Evolutionary conservation across 2,113 vertebrate genomes (phyloP), one percentile per base, ranked within the genome.

Genomic region (Atlantisia rogersi): DNA sequence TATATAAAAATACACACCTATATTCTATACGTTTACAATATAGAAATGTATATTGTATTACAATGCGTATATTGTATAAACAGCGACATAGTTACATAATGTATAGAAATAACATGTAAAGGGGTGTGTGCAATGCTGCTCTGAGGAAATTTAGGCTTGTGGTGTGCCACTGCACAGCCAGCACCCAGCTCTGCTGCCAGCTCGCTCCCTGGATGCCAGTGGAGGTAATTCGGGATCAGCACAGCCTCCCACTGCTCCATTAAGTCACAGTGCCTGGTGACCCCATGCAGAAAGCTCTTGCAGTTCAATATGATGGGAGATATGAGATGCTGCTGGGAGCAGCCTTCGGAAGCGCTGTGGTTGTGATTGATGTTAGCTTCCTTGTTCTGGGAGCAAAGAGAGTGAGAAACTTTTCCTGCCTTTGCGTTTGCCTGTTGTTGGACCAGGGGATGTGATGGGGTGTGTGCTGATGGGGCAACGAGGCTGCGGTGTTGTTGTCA

Each of bases 191-290:
- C n/a, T 77, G 73, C 52, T 4, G 3, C 59, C 32, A 22, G 19
- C 25, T 86, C 6, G 3, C 22, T 87, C 68, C 7, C 1, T 15
- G 5, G 53, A 82, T 84, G 26, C 18, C 73, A 11, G 35, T 2
- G 32, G 9, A 26, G 70, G 58, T 71, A 39, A 24, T 35, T 83
- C 0, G 7, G 52, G 31, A 74, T 56, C 63, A 29, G 50, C n/a
- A 32, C 42, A 46, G 60, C 52, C 53, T 73, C 64, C 69, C 22
- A 4, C 28, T 0, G 9, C 42, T 39, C 70, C 25, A 1, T 81
- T 62, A 25, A 35, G 12, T 29, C 29, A 0, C 39, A 79, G 76
- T 26, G 7, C 22, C 25, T 0, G 0, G 10, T 48, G 58, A 62
- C 81, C 58, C 70, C 17, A 0, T 4, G 28, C 9, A 39, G 64